Conservation (phyloP, 92 coral and sea anemone species). For the Porites rus region DNA sequence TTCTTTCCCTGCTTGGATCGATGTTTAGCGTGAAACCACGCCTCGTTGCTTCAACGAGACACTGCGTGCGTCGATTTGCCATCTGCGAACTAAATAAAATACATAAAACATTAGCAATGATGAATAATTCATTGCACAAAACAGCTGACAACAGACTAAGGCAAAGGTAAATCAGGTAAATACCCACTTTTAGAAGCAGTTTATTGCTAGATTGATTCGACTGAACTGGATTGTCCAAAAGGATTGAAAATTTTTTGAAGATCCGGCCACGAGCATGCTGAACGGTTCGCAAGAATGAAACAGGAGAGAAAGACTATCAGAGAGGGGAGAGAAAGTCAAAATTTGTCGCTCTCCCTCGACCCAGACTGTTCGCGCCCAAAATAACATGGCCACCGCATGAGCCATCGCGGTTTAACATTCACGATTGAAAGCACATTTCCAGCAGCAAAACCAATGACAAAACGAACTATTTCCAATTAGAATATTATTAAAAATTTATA, state of each 20-base stretch:
- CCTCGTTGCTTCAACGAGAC: conserved; percentile 40
- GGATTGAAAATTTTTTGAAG: not conserved
- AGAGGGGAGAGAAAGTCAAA: conserved; percentile 42
- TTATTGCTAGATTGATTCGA: conserved; percentile 11
- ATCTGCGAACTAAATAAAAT: too few relatives aligned
- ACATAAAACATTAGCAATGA: conserved; percentile 32
- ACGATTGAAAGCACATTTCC: too few relatives aligned
- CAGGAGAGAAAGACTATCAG: conserved; percentile 2
- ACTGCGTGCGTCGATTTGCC: too few relatives aligned
- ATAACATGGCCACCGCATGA: not conserved
- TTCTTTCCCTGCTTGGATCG: conserved; percentile 31
- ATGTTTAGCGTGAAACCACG: conserved; percentile 43
- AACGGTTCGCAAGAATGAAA: conserved; percentile 18
- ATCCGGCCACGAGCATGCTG: not conserved
- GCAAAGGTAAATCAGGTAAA: too few relatives aligned
- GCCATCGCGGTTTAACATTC: not conserved
- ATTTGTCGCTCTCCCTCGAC: conserved; percentile 29
- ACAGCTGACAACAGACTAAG: conserved; percentile 22
- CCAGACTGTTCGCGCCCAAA: conserved; percentile 23
- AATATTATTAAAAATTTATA: not conserved
- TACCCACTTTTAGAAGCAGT: conserved; percentile 27
- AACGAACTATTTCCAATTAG: too few relatives aligned
- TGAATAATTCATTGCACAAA: conserved; percentile 31
- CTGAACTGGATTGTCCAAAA: conserved; percentile 1
- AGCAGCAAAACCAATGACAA: too few relatives aligned